These are phyloP conservation scores for Pavo muticus DNA, from an alignment of 2,113 vertebrate genomes.

Conservation along the genomic window DNA sequence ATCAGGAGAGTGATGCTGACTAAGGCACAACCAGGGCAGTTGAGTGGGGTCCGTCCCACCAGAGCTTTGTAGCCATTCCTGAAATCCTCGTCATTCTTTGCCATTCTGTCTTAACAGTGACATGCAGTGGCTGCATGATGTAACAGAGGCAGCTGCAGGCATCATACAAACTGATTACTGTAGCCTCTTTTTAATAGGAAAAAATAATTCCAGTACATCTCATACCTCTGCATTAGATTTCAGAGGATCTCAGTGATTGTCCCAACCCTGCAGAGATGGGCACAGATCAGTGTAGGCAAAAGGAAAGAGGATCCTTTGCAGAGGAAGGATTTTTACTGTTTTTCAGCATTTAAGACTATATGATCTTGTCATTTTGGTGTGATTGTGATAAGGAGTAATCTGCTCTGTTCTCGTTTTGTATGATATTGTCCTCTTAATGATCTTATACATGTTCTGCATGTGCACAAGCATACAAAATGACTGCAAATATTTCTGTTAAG, in stretches of 20 bases:
- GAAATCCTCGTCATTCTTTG: background rate
- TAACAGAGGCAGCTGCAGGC: background rate
- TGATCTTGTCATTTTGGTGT: background rate
- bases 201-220: background rate
- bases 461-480: background rate
- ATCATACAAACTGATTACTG: background rate
- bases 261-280: fast-evolving
- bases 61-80: background rate
- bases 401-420: background rate
- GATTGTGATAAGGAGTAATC: background rate
- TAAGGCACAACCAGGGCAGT: background rate
- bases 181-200: background rate
- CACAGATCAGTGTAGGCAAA: background rate
- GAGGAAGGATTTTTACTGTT: background rate
- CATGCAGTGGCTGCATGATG: constrained; percentile 33
- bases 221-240: background rate
- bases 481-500: background rate
- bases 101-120: constrained; percentile 18
- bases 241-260: background rate
- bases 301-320: background rate
- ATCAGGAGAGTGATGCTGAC: background rate
- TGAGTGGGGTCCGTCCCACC: background rate
- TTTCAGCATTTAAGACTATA: background rate
- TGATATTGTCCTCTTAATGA: background rate
- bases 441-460: background rate